Conservation (phyloP, 2,113 vertebrate species). For the Nannospalax galili region DNA sequence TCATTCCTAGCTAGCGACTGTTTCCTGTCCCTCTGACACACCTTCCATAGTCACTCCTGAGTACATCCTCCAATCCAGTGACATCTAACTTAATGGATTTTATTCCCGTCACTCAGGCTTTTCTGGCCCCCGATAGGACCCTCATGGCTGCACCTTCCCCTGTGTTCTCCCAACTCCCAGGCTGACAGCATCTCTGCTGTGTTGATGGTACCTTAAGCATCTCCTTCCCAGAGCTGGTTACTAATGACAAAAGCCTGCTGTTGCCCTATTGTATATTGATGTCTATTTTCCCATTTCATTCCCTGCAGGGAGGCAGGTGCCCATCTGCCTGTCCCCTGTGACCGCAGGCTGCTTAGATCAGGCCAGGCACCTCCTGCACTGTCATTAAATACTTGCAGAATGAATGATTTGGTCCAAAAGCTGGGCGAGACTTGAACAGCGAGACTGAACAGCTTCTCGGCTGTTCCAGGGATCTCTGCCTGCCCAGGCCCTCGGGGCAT, state of each 20-base stretch:
- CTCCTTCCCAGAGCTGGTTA: background rate
- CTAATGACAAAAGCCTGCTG: rapidly evolving
- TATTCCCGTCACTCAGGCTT: rapidly evolving
- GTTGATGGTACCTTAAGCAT: background rate
- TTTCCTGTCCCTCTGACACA: background rate
- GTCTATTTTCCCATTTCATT: background rate
- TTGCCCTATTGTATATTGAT: too few relatives aligned
- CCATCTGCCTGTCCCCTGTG: too few relatives aligned
- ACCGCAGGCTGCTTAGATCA: background rate
- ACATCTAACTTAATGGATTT: background rate
- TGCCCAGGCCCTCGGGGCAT: too few relatives aligned
- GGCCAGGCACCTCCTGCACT: rapidly evolving
- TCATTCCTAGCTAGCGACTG: background rate
- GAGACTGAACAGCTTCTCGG: background rate
- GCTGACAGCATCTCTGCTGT: background rate
- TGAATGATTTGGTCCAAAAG: background rate
- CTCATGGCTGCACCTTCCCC: background rate
- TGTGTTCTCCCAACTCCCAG: background rate
- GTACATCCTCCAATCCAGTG: too few relatives aligned
- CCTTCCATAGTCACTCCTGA: background rate
- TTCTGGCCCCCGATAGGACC: background rate
- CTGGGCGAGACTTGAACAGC: background rate
- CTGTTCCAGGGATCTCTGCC: background rate
- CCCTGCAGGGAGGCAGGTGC: background rate
- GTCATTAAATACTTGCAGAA: background rate